Base-by-base conservation (phyloP, 2,888 invertebrate species). In the Hirtodrosophila histrioides region DNA sequence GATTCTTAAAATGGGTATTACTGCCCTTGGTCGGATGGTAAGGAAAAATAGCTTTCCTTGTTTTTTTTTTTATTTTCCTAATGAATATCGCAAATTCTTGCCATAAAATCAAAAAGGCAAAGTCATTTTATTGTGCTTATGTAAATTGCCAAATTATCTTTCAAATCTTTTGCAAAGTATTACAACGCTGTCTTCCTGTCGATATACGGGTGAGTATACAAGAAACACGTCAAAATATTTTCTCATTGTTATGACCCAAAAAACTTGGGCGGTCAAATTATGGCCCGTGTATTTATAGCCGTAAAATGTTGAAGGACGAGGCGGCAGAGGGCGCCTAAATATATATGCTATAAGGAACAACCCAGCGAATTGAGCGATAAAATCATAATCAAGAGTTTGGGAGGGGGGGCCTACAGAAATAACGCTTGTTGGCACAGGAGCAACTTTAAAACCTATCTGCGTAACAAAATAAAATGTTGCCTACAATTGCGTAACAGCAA, bases 201-300 rank as follows among this genome's bases (percentile, higher is more conserved):
- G 17, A 17, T 17, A 17, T 17, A 17, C 17, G 17, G 2, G 17
- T 17, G 17, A 17, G 17, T 17, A 17, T 17, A 17, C 17, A 17
- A 1, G 17, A 17, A 17, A 17, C 17, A 17, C 17, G 17, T 17
- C 17, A 17, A 17, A 17, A 17, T 17, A 17, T 17, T 17, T 27
- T 27, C 27, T 27, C 27, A 27, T 6, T 27, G 5, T 5, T 5
- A 27, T 40, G 33, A 24, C 51, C 37, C 7, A 10, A 10, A 29
- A 35, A 40, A 33, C 12, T 37, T 11, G 8, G 11, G 31, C 55
- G 31, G 4, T 39, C 41, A 73, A 69, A 58, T 66, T 57, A 45
- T 44, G 69, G 53, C 68, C 65, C 64, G 72, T 80, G 70, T 87
- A 80, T 79, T 75, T 78, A 72, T 85, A 82, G 78, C 57, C 67